Evolutionary conservation across 2,797 vertebrate species (phyloP).

Genomic region (Momotus momota): DNA sequence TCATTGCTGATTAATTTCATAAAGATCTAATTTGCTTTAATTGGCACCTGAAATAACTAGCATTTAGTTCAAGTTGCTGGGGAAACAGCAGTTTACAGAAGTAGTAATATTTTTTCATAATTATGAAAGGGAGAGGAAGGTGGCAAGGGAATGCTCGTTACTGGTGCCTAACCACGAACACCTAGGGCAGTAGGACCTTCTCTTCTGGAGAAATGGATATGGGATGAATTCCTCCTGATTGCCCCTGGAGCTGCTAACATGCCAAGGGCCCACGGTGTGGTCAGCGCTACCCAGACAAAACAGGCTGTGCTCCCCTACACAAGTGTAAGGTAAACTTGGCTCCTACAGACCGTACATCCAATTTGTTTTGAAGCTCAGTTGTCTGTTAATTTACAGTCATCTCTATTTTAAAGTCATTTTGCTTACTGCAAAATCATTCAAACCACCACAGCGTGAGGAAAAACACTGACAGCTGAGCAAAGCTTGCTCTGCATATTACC

Average conservation of each 20-base stretch:
- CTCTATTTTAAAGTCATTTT: neutral
- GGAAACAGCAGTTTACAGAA: neutral
- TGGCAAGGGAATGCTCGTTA: neutral
- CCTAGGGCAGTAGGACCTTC: neutral
- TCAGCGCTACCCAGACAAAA: neutral
- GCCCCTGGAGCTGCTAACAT: neutral
- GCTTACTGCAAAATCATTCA: neutral
- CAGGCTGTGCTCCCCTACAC: neutral
- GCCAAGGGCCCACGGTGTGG: neutral
- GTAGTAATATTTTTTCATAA: neutral
- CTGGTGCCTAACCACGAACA: neutral
- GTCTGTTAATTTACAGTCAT: neutral
- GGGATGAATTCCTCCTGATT: neutral
- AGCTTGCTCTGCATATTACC: neutral
- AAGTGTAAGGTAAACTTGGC: neutral
- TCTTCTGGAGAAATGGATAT: neutral
- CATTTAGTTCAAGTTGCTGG: neutral
- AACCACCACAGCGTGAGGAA: neutral
- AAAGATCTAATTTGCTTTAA: neutral
- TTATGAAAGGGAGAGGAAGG: neutral
- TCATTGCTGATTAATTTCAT: neutral
- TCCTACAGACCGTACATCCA: neutral
- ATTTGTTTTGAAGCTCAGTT: neutral
- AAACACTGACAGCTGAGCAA: slow-evolving; percentile 7
- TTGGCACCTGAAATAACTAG: neutral